Conservation (phyloP, 2,797 vertebrate genomes). For the Jordanella pulchra region DNA sequence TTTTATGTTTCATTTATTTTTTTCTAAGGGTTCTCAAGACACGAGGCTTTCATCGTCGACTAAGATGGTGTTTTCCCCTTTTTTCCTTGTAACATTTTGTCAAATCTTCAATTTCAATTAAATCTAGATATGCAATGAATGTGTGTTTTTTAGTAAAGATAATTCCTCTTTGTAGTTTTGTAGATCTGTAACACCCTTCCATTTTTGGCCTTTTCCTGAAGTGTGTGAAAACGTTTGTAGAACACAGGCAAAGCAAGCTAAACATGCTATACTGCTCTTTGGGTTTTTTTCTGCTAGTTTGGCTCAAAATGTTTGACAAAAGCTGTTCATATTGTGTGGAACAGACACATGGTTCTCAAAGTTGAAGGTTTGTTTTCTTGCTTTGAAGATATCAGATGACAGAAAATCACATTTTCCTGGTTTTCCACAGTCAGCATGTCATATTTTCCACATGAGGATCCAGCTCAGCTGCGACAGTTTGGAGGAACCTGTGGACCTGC, state of each 20-base stretch:
- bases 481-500: constrained; percentile 17
- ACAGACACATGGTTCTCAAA: too few species aligned
- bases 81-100: neutral
- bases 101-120: neutral
- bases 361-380: neutral
- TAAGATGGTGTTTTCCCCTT: neutral
- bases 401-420: neutral
- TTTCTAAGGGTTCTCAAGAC: too few species aligned
- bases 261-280: too few species aligned
- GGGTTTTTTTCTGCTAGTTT: neutral
- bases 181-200: neutral
- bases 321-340: too few species aligned
- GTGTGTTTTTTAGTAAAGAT: neutral
- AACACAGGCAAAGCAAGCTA: too few species aligned
- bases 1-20: too few species aligned
- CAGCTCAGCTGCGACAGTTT: neutral
- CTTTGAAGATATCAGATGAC: neutral
- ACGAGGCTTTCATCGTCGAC: too few species aligned
- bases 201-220: neutral
- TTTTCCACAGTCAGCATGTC: neutral
- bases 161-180: neutral
- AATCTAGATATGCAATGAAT: neutral
- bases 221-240: neutral
- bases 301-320: neutral
- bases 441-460: neutral